Conservation (phyloP, 2,888 invertebrate genomes). For the Lysandra bellargus region DNA sequence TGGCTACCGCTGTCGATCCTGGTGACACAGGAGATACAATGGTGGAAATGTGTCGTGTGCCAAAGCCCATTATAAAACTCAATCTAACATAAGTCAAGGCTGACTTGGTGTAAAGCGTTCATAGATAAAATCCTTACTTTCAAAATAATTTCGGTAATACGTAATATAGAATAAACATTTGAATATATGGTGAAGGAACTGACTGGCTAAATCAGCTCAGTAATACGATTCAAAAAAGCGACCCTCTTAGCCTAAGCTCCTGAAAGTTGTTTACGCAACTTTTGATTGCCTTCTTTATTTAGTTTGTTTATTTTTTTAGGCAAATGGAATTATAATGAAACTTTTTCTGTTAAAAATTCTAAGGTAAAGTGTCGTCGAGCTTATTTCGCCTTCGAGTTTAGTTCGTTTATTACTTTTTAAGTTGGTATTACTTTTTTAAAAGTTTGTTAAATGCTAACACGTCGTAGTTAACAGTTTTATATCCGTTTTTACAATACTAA, state of each 20-base stretch:
- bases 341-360: slow-evolving; percentile 72
- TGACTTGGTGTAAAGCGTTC: not conserved
- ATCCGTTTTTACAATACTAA: not conserved
- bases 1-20: too few species aligned
- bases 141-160: not conserved
- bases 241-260: slow-evolving; percentile 60
- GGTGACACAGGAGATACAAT: too few species aligned
- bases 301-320: slow-evolving; percentile 74
- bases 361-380: slow-evolving; percentile 54
- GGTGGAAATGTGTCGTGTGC: too few species aligned
- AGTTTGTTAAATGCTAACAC: not conserved
- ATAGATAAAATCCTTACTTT: not conserved
- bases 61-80: too few species aligned
- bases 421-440: slow-evolving; percentile 8
- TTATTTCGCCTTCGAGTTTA: slow-evolving; percentile 33
- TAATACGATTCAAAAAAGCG: slow-evolving; percentile 38
- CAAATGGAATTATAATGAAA: slow-evolving; percentile 70
- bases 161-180: slow-evolving; percentile 24
- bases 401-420: slow-evolving; percentile 8
- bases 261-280: slow-evolving; percentile 73
- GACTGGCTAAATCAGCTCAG: not conserved
- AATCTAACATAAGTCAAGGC: not conserved
- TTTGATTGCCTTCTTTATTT: slow-evolving; percentile 74
- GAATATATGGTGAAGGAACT: slow-evolving; percentile 18
- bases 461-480: not conserved